These are phyloP conservation scores for Leptobrachium leishanense DNA, from an alignment of 2,113 vertebrate genomes.

Conservation along the genomic window DNA sequence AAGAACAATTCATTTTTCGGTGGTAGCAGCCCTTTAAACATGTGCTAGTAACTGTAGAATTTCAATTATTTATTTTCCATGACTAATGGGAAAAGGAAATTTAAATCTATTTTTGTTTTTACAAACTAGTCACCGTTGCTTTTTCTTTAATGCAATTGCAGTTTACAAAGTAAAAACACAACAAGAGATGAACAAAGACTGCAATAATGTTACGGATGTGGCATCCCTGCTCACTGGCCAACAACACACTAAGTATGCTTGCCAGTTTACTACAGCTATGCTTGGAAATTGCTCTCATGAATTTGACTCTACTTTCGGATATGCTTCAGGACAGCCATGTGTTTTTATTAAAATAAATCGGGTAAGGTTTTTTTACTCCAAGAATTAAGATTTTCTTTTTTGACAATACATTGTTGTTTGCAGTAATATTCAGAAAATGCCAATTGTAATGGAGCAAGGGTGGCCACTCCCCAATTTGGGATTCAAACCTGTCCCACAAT, in stretches of 20 bases:
- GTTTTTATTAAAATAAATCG: slow-evolving; percentile 91
- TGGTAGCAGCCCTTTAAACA: too few species aligned
- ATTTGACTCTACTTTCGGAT: slow-evolving; percentile 77
- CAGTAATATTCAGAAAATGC: too few species aligned
- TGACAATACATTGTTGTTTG: too few species aligned
- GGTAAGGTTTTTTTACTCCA: slow-evolving; percentile 61
- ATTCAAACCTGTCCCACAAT: too few species aligned
- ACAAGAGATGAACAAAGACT: slow-evolving; percentile 61
- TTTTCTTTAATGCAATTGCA: slow-evolving; percentile 48
- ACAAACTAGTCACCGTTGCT: background rate
- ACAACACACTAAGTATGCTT: slow-evolving; percentile 76
- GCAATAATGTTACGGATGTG: slow-evolving; percentile 57
- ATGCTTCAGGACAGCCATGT: slow-evolving; percentile 76
- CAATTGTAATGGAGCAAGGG: too few species aligned
- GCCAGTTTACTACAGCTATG: slow-evolving; percentile 77
- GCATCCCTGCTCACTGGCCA: slow-evolving; percentile 74
- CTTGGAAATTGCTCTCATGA: slow-evolving; percentile 79
- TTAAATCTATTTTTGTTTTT: too few species aligned
- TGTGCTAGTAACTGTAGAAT: too few species aligned
- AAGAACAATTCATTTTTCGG: too few species aligned
- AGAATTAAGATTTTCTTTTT: too few species aligned
- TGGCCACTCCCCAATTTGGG: too few species aligned
- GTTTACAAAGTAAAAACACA: slow-evolving; percentile 76
- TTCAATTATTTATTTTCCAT: too few species aligned
- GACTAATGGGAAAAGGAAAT: too few species aligned